phyloP scores from a whole-genome alignment of 2,113 vertebrate genomes.

The Trachemys scripta region DNA sequence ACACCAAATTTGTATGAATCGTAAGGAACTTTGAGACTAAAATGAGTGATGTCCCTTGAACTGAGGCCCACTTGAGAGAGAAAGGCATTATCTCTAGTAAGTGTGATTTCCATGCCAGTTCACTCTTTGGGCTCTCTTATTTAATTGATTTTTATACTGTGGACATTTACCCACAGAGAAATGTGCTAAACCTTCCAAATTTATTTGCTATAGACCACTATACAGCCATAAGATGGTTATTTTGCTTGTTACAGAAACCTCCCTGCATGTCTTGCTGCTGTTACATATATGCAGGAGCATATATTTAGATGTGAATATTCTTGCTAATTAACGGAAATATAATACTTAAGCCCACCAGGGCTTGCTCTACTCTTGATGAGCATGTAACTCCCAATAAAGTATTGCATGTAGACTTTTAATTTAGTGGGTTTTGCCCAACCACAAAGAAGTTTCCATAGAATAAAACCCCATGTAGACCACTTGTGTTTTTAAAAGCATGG shows the following conservation, averaged over 20 bases:
- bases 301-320: background rate
- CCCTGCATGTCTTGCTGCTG: background rate
- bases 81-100: background rate
- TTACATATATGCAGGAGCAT: background rate
- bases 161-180: background rate
- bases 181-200: background rate
- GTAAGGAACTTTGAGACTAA: background rate
- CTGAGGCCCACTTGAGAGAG: background rate
- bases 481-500: background rate
- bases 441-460: background rate
- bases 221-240: background rate
- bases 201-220: background rate
- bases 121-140: background rate
- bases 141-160: background rate
- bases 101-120: accelerated
- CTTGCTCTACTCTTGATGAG: background rate
- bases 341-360: background rate
- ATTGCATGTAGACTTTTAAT: background rate
- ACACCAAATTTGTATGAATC: background rate
- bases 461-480: background rate
- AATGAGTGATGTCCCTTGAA: background rate
- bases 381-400: background rate
- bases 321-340: background rate
- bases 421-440: background rate
- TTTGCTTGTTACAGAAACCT: background rate